Evolutionary conservation across 2,113 vertebrate species (phyloP), one percentile per base, ranked within the genome.

Genomic region (Heliornis fulica): DNA sequence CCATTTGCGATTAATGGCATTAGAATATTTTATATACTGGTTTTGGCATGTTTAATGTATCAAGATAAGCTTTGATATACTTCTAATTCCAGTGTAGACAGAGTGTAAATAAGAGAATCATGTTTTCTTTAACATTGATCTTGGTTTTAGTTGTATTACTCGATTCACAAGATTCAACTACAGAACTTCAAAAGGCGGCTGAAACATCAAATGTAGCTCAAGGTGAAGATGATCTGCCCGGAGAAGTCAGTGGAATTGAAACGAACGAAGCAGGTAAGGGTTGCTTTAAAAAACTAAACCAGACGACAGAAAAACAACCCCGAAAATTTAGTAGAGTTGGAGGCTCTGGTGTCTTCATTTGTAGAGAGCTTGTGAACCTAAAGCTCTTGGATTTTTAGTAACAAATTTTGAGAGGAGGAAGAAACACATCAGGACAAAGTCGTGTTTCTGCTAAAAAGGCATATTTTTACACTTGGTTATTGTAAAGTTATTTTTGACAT

Each of bases 101-200:
- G 57, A 56, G 11, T 60, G 36, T 29, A 43, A 78, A 26, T 77
- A 31, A 41, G 19, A 93, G 14, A 57, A 50, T 20, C 82, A 3
- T 83, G 15, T 64, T 86, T 89, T 74, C 23, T 87, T 75, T 60
- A 71, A 78, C 25, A 5, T 86, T 83, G 78, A 20, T 90, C 36
- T 64, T 94, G 91, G 15, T 83, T 97, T 45, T 69, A 99, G 99
- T 99, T 50, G 97, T 98, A 40, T 95, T 99, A 2, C 97, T 98
- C 87, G 99, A 99, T 89, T 99, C 99, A 31, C 96, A 99, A 96
- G 98, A 99, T n/a, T 99, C 98, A 68, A 74, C 97, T 28, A 66
- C 87, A 59, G 98, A 97, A 32, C 68, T 94, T 50, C 85, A 89
- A 20, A 96, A 96, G 28, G 66, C 61, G 18, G 4, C 83, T 89